phyloP scores from a whole-genome alignment of 1,140 invertebrate genomes.

The Ylistrum balloti region DNA sequence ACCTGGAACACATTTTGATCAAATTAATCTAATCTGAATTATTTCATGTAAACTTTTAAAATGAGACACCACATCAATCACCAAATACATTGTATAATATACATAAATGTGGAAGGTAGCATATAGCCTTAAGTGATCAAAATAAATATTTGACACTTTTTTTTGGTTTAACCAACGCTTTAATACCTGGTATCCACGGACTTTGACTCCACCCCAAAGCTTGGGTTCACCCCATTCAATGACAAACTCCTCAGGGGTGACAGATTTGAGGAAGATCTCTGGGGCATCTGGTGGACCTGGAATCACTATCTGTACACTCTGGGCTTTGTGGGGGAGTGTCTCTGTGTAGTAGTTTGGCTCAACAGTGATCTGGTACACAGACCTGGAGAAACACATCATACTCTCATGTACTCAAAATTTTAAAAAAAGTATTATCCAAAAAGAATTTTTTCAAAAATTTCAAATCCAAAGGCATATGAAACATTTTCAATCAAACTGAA shows the following conservation, averaged over 20 bases:
- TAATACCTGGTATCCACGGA: conserved; percentile 81
- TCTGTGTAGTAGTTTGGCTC: conserved; percentile 78
- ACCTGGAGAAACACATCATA: conserved; percentile 66
- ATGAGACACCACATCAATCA: no score
- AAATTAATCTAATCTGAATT: background rate
- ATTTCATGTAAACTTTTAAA: no score
- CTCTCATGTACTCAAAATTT: no score
- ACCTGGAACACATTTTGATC: conserved; percentile 66
- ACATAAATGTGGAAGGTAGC: no score
- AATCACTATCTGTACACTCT: conserved; percentile 79
- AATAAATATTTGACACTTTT: no score
- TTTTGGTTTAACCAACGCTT: no score
- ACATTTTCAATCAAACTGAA: no score
- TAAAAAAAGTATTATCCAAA: no score
- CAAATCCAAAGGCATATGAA: no score
- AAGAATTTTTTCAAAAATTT: no score
- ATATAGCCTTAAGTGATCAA: no score
- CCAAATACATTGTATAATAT: no score
- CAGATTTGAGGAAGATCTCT: conserved; percentile 79
- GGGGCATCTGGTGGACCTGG: conserved; percentile 81
- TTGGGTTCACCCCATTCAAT: conserved; percentile 82
- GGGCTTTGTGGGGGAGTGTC: conserved; percentile 68
- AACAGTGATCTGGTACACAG: conserved; percentile 78
- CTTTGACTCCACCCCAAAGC: conserved; percentile 77
- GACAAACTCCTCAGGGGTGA: conserved; percentile 78